These are phyloP conservation scores for Spisula solida DNA, from an alignment of 2,888 invertebrate genomes.

Conservation along the genomic window DNA sequence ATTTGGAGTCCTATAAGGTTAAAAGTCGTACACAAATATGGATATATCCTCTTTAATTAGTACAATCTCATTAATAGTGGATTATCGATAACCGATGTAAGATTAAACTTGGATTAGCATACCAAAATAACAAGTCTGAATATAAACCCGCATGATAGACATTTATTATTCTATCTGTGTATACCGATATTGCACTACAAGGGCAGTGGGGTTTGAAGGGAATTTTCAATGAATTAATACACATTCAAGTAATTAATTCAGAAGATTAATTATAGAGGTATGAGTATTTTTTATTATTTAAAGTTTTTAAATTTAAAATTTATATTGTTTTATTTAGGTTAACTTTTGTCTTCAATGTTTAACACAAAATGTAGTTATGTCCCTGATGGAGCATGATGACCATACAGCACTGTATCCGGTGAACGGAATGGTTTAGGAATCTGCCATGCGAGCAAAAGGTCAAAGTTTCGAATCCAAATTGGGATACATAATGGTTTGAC, in stretches of 20 bases:
- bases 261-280: no score
- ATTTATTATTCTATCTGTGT: background rate
- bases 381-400: background rate
- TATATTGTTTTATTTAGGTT: background rate
- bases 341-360: background rate
- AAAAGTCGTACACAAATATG: constrained; percentile 3
- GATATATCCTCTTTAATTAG: background rate
- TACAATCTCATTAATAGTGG: constrained; percentile 9
- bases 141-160: background rate
- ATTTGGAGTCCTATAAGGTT: constrained; percentile 9
- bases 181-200: background rate
- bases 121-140: background rate
- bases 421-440: no score
- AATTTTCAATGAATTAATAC: no score
- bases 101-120: background rate
- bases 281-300: background rate
- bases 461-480: no score
- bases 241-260: no score
- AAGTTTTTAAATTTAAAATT: background rate
- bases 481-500: no score
- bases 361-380: background rate
- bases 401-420: no score
- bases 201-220: background rate
- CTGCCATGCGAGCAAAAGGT: no score
- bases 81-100: constrained; percentile 1